Percentiles rank a stretch among this genome's conserved stretches.
These are phyloP conservation scores for Microtus ochrogaster DNA, from an alignment of 2,113 vertebrate genomes.

Conservation along the genomic window DNA sequence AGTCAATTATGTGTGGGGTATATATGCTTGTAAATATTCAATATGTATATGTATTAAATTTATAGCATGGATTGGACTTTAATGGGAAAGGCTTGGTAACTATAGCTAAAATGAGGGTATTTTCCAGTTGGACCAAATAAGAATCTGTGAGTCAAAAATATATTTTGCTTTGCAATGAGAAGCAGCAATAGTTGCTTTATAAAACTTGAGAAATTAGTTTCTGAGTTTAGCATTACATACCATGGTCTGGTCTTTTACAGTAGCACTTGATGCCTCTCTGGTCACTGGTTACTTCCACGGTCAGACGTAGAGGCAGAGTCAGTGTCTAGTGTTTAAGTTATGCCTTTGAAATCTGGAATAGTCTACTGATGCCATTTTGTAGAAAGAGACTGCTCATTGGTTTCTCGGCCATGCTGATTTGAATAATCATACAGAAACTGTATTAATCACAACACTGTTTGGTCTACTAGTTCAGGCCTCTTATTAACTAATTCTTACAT, in stretches of 20 bases:
- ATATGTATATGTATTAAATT: neutral
- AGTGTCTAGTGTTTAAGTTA: neutral
- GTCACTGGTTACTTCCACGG: neutral
- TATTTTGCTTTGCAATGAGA: slow-evolving; percentile 43
- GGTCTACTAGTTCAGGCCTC: too few relatives aligned
- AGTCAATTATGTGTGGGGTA: neutral
- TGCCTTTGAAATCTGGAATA: neutral
- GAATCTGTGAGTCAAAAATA: slow-evolving; percentile 19
- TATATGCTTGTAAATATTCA: neutral
- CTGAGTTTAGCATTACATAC: neutral
- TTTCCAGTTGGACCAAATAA: neutral
- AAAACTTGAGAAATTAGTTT: slow-evolving; percentile 61
- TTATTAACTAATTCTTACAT: too few relatives aligned
- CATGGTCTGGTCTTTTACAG: neutral
- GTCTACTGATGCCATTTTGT: neutral
- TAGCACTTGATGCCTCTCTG: neutral
- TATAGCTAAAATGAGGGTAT: neutral
- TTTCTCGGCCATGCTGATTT: too few relatives aligned
- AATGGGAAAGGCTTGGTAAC: neutral
- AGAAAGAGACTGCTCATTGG: too few relatives aligned
- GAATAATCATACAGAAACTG: too few relatives aligned
- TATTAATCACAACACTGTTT: too few relatives aligned
- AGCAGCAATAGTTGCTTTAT: slow-evolving; percentile 22
- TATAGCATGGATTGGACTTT: neutral
- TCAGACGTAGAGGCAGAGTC: neutral